Evolutionary conservation across 1,140 invertebrate species (phyloP), one percentile per base, ranked within the genome.

Genomic region (Gonatopus flavifemur): DNA sequence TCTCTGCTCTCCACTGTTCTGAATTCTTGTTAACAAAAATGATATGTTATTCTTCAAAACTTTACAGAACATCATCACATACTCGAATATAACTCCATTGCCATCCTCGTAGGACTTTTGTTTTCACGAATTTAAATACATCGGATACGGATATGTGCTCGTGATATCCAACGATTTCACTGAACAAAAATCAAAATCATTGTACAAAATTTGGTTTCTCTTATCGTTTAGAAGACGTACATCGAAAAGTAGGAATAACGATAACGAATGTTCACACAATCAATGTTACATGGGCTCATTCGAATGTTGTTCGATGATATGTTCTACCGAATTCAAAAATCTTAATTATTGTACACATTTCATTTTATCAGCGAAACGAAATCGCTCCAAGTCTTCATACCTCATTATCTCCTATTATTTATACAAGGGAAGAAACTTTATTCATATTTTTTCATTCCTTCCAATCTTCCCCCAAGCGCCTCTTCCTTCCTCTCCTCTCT

Each of bases 251-350:
- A 40, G 36, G 18, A 12, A 19, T 28, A 44, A 38, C 49, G 48
- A 52, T 59, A 48, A 63, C 46, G 46, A 57, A 58, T 45, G 45
- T 38, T n/a, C n/a, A 35, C 33, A 53, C 43, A 55, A 50, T 55
- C 33, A 53, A 59, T 47, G 45, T 42, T 60, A 64, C 50, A 52
- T 49, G 38, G 40, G 28, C n/a, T n/a, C n/a, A n/a, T n/a, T n/a
- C n/a, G n/a, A n/a, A n/a, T n/a, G n/a, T n/a, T n/a, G n/a, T 67
- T 69, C 67, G 66, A 68, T 69, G 67, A 69, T 69, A 69, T 66
- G 64, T 69, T 43, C 63, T 62, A 60, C 59, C 60, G 62, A 64
- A 59, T 42, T 24, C 41, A 50, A 45, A 55, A 55, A 62, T 49
- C 52, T 42, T 60, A 62, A 61, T 65, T 66, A 64, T 66, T 59